Evolutionary conservation across 2,113 vertebrate species (phyloP).

Genomic region (Morone chrysops): DNA sequence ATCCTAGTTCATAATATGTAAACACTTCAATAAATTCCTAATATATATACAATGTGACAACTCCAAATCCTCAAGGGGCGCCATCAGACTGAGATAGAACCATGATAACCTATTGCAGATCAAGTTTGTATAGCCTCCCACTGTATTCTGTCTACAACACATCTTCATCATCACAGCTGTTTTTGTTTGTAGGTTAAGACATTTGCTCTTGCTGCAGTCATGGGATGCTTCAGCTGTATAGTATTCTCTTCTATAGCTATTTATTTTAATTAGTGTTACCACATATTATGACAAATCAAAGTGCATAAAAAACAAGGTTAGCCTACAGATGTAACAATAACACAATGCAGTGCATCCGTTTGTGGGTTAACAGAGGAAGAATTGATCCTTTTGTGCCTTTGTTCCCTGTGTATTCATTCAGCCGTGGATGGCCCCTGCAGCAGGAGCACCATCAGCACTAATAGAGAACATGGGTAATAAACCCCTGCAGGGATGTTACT

Average conservation of each 20-base stretch:
- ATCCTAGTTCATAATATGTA: slow-evolving; percentile 2
- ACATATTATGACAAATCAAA: slow-evolving; percentile 14
- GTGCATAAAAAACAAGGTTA: slow-evolving; percentile 8
- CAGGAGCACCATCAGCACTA: slow-evolving; percentile 63
- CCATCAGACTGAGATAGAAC: not conserved
- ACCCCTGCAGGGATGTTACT: slow-evolving; percentile 61
- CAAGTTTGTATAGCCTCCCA: not conserved
- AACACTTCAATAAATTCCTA: slow-evolving; percentile 5
- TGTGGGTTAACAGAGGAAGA: slow-evolving; percentile 45
- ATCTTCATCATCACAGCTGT: too few relatives aligned
- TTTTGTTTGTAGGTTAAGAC: not conserved
- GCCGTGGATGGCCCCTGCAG: slow-evolving; percentile 51
- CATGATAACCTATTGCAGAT: not conserved
- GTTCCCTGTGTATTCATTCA: slow-evolving; percentile 51
- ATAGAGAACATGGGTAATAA: slow-evolving; percentile 69
- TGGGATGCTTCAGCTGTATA: not conserved
- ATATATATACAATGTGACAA: not conserved
- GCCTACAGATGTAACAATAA: slow-evolving; percentile 30
- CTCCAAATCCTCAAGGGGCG: not conserved
- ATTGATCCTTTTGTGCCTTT: slow-evolving; percentile 50
- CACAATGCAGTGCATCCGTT: slow-evolving; percentile 28
- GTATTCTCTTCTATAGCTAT: not conserved
- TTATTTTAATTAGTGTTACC: slow-evolving; percentile 2
- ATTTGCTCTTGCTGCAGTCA: not conserved
- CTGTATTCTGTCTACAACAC: not conserved